A percentile compares a stretch with the other conserved stretches of the same genome.
These are phyloP conservation scores for Zosterops hypoxanthus DNA, from an alignment of 2,113 vertebrate species.

Conservation along the genomic window DNA sequence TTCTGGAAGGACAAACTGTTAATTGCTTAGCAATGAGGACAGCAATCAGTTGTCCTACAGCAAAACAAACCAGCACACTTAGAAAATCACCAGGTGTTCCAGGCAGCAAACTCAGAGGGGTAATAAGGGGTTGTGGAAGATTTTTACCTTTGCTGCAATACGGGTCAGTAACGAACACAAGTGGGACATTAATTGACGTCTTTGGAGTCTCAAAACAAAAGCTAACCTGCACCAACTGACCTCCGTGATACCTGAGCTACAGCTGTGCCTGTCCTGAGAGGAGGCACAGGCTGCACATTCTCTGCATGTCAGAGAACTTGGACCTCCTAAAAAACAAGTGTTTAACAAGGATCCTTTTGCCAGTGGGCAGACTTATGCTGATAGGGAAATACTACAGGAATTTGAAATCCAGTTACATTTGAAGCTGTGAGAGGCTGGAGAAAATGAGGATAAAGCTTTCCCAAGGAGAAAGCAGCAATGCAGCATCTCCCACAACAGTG, in stretches of 20 bases:
- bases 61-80: neutral
- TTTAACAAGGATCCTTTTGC: neutral
- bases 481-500: neutral
- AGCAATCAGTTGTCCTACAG: neutral
- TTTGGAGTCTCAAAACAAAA: neutral
- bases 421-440: neutral
- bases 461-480: accelerated
- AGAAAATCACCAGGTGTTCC: neutral
- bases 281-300: accelerated
- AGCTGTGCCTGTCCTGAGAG: neutral
- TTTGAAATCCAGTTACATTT: neutral
- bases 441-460: neutral
- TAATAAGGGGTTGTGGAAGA: neutral
- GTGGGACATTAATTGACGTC: neutral
- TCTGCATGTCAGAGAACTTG: neutral
- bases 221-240: neutral
- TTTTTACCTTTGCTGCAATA: neutral
- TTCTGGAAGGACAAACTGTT: constrained; percentile 31
- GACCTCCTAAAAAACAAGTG: neutral
- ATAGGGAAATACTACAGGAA: neutral
- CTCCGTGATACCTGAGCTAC: neutral
- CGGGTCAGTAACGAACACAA: neutral
- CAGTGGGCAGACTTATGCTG: neutral
- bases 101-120: neutral
- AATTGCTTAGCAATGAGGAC: constrained; percentile 22